Evolutionary conservation across 2,113 vertebrate species (phyloP), one percentile per base, ranked within the genome.

Genomic region (Myiagra hebetior): DNA sequence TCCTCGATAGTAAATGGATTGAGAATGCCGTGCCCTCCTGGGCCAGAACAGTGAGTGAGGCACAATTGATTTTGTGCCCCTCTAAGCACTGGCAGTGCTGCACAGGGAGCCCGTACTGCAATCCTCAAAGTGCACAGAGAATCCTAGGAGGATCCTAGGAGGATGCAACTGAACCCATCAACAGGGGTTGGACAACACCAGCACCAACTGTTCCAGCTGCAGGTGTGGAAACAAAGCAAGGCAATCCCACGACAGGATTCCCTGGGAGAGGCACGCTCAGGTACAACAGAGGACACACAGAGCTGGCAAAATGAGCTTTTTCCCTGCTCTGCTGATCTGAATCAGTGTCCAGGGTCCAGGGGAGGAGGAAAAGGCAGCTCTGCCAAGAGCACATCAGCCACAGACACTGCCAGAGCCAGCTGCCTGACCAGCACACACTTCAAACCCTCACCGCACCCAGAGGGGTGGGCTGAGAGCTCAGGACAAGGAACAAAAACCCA

Each of bases 161-260:
- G 31, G 63, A 80, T 2, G 2, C 9, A 44, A 15, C 27, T 44
- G 57, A 81, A 53, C 22, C 41, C 28, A 47, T 7, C 24, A n/a
- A 26, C 35, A 49, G 35, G 26, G 52, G 23, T 0, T 42, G 57
- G 35, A 82, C 27, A 72, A 62, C 67, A 63, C 15, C 73, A 91
- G 56, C 56, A 91, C 15, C 57, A 65, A 35, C 47, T 47, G 35
- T 6, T 93, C 87, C 70, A 89, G 3, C 41, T 42, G 70, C 60
- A 75, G 73, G 60, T 15, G 39, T n/a, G 78, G 75, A 39, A 70
- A 85, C 28, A 76, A 73, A 91, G 83, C 67, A 12, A 44, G 39
- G 42, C 33, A 41, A 49, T 11, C 50, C 10, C 46, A 20, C 0
- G 0, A 15, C 56, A 37, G 52, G 5, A 33, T 44, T 84, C 30